Base-by-base conservation (phyloP, 1,140 invertebrate species). In the Eriocheir sinensis region DNA sequence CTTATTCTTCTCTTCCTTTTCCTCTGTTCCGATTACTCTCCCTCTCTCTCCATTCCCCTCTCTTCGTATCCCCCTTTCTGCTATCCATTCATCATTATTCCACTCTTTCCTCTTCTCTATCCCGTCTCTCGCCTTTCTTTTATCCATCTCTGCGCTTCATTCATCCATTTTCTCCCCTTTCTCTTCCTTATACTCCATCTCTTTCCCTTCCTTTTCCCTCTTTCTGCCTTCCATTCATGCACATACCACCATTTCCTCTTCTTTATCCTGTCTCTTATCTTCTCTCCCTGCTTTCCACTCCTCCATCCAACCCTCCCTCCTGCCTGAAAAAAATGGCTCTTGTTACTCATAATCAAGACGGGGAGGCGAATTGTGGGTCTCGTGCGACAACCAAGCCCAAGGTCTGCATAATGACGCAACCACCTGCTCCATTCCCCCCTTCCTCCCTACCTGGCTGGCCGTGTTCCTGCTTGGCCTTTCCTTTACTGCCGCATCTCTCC, bases 151-250 rank as follows among this genome's bases (percentile, higher is more conserved):
- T 60, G 9, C 17, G 2, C 17, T 21, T 60, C 53, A 3, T 21
- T 27, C 53, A 21, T 21, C 17, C 53, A 21, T 27, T 21, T 21
- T n/a, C 60, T 72, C 60, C 60, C n/a, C 44, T 15, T 48, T 15
- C 40, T 53, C 44, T 41, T 90, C 41, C n/a, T 90, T 41, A 44
- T 53, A 34, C 60, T 90, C 89, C 40, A 30, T 53, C 89, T 90
- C 89, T 30, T 90, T 34, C 48, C 80, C 38, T 32, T 79, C 36
- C 48, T 21, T 9, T 21, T 36, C 21, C n/a, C 21, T 41, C 40
- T 36, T 86, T 27, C 21, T n/a, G 17, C 32, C 21, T 32, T 8
- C 83, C 30, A 6, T 38, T 41, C 40, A 15, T 86, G 30, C n/a
- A 3, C 27, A 3, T 86, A 38, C 36, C 30, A 34, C 83, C 36